phyloP scores from a whole-genome alignment of 1,140 invertebrate species.

The Antheraea pernyi region DNA sequence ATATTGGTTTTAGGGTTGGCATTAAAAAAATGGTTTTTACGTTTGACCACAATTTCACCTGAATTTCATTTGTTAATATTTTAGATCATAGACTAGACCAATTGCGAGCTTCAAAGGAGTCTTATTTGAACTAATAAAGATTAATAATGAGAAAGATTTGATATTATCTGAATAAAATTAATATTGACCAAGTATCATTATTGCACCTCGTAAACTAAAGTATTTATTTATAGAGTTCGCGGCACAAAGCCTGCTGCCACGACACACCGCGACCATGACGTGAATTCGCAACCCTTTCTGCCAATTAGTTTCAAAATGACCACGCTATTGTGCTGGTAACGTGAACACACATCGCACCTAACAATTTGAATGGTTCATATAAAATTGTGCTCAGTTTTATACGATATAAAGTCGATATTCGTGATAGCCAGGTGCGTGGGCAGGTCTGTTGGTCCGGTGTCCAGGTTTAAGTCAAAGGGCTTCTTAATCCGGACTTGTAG shows the following conservation, averaged over 20 bases:
- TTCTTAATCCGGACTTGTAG: slow-evolving; percentile 78
- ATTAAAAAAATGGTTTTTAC: no score
- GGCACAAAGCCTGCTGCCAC: slow-evolving; percentile 57
- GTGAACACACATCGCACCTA: slow-evolving; percentile 60
- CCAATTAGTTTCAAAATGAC: slow-evolving; percentile 78
- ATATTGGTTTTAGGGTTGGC: no score
- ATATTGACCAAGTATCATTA: slow-evolving; percentile 27
- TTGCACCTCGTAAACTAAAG: slow-evolving; percentile 36
- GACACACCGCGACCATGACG: slow-evolving; percentile 60
- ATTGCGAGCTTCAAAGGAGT: background rate
- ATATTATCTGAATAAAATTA: slow-evolving; percentile 3
- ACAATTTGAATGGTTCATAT: slow-evolving; percentile 23
- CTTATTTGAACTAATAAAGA: background rate
- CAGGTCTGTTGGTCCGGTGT: slow-evolving; percentile 53
- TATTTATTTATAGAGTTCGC: slow-evolving; percentile 49
- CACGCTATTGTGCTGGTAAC: slow-evolving; percentile 70
- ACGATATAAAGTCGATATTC: slow-evolving; percentile 29
- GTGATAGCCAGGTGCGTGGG: slow-evolving; percentile 21
- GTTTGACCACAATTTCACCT: no score
- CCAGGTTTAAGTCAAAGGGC: slow-evolving; percentile 75
- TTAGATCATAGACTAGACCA: no score
- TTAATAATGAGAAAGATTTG: background rate
- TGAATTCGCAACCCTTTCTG: slow-evolving; percentile 78
- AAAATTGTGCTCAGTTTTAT: slow-evolving; percentile 32
- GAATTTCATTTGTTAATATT: no score